Conservation (phyloP, 2,113 vertebrate species). For the Austrofundulus limnaeus region DNA sequence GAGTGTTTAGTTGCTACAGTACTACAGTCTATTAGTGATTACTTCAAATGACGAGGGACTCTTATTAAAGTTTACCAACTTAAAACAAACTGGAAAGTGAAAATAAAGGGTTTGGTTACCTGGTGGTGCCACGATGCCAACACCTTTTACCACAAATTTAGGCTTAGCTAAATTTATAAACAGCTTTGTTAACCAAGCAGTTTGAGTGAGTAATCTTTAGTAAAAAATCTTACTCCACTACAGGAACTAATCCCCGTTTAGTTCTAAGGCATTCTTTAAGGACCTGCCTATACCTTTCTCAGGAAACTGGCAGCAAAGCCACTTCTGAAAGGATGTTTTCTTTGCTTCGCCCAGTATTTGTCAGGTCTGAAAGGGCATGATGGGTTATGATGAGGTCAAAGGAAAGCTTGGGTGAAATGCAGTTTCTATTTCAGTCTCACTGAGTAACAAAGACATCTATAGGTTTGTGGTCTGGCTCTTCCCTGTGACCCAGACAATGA, state of each 20-base stretch:
- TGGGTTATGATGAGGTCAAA: constrained; percentile 56
- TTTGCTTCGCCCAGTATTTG: constrained; percentile 80
- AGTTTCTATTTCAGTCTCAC: constrained; percentile 79
- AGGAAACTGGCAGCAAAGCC: constrained; percentile 80
- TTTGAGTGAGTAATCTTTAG: too few relatives aligned
- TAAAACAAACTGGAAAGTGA: too few relatives aligned
- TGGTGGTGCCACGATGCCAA: too few relatives aligned
- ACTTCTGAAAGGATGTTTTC: constrained; percentile 81
- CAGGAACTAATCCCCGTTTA: constrained; percentile 42
- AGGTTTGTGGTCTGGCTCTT: constrained; percentile 56
- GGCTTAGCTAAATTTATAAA: too few relatives aligned
- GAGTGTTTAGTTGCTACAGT: too few relatives aligned
- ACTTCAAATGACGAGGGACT: too few relatives aligned
- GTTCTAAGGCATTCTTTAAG: constrained; percentile 46
- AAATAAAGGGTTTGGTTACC: too few relatives aligned
- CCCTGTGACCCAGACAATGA: constrained; percentile 60
- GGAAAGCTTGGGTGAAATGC: constrained; percentile 28
- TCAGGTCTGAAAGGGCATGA: constrained; percentile 60
- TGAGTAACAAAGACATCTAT: constrained; percentile 52
- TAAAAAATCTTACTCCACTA: too few relatives aligned
- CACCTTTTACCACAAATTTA: too few relatives aligned
- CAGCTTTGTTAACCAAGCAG: too few relatives aligned
- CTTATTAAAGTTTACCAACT: too few relatives aligned
- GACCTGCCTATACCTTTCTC: constrained; percentile 67
- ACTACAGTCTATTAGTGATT: neutral